A percentile compares a stretch with the other conserved stretches of the same genome.
Conservation (phyloP, 2,797 vertebrate genomes). For the Paramormyrops hopkinsi region DNA sequence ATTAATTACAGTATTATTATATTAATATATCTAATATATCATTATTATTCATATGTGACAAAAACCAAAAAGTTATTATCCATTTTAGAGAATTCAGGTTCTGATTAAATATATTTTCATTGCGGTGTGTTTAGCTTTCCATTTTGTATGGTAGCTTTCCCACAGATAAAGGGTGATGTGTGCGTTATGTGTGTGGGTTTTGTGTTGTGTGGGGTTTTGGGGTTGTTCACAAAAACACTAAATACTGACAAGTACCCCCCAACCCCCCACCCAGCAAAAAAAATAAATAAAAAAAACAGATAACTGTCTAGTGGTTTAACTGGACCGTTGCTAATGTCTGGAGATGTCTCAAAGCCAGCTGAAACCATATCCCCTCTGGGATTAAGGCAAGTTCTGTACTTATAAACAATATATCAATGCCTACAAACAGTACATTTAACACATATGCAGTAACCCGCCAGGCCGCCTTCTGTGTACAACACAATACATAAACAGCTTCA, state of each 20-base stretch:
- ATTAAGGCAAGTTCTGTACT: neutral
- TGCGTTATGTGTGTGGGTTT: neutral
- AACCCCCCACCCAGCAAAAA: neutral
- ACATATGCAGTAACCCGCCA: neutral
- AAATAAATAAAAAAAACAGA: neutral
- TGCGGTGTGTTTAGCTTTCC: neutral
- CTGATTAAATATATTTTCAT: neutral
- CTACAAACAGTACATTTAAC: constrained; percentile 17
- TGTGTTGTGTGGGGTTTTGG: neutral
- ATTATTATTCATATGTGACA: neutral
- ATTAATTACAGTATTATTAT: neutral
- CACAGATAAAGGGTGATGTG: neutral
- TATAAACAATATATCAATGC: constrained; percentile 15
- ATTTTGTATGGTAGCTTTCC: neutral
- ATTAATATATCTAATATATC: neutral
- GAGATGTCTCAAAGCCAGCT: neutral
- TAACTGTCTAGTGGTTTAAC: neutral
- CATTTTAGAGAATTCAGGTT: neutral
- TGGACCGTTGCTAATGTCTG: neutral
- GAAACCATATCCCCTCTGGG: neutral
- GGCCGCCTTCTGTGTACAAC: constrained; percentile 10
- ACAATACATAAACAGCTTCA: constrained; percentile 18
- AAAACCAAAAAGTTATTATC: neutral
- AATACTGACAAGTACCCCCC: neutral
- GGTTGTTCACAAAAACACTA: neutral